Evolutionary conservation across 2,113 vertebrate genomes (phyloP), one percentile per base, ranked within the genome.

Genomic region (Ellobius talpinus): DNA sequence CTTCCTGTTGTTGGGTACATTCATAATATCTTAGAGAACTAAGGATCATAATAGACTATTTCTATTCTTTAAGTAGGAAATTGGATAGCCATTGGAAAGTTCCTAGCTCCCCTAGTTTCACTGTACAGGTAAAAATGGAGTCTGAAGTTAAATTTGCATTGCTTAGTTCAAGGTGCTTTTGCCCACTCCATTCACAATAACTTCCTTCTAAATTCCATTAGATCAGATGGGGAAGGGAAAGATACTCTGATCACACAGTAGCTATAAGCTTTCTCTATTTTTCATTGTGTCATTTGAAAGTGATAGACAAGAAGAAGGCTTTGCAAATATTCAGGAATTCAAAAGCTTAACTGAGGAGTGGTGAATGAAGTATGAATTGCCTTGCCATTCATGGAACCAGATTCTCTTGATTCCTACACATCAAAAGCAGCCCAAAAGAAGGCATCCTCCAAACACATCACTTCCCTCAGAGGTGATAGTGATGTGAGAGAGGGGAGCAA

Each of bases 321-420:
- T 98, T 91, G 88, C 97, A 98, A 98, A 97, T 98, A 97, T 97
- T 98, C 97, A 98, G 97, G 86, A 98, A 98, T 92, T 77, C 96
- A 89, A 97, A 86, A 88, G 78, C 94, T 97, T 97, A 89, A 85
- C 70, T 42, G 63, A 42, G 87, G 97, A 84, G 42, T 3, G 26
- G 55, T 45, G 68, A 10, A n/a, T 89, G 74, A 90, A 95, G 78
- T 87, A 24, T 68, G 39, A 52, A 33, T 68, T 90, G 87, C 50
- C 29, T 21, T 55, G 91, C 42, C 17, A 0, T 90, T 77, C 66
- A 93, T 97, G 63, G 87, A 74, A 13, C n/a, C 68, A 36, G 63
- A 19, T 92, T 96, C 24, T 84, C 88, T 95, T 26, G 50, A 96
- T 33, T 4, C 36, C 31, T n/a, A 55, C 14, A 42, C 36, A 78